phyloP scores from a whole-genome alignment of 2,113 vertebrate genomes.

The Odocoileus hemionus region DNA sequence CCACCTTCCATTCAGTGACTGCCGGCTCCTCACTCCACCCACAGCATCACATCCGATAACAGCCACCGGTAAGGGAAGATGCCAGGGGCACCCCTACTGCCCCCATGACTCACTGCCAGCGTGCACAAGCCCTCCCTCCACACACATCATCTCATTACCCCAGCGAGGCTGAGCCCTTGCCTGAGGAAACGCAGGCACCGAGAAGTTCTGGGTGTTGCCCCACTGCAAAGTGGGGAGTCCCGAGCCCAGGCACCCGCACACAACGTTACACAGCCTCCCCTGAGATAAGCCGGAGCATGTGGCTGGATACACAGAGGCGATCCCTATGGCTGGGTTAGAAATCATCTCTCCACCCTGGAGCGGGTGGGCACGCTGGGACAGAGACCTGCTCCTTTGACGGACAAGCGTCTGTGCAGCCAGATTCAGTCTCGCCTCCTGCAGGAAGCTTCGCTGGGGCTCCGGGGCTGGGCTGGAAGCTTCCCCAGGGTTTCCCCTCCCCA shows the following conservation, averaged over 20 bases:
- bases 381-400: neutral
- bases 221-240: neutral
- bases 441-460: neutral
- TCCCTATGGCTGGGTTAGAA: neutral
- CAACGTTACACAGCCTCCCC: neutral
- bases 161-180: neutral
- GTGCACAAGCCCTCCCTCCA: accelerated
- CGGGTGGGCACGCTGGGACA: neutral
- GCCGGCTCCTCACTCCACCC: neutral
- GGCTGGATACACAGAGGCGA: neutral
- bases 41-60: neutral
- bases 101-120: neutral
- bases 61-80: neutral
- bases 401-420: neutral
- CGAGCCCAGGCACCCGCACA: neutral
- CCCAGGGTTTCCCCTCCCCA: neutral
- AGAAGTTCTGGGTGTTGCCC: neutral
- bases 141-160: neutral
- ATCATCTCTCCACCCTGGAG: neutral
- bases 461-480: neutral
- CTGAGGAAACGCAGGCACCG: neutral
- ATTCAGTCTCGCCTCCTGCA: neutral
- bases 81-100: neutral
- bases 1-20: neutral
- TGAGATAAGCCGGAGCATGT: neutral